Conservation (phyloP, 2,797 vertebrate genomes). For the Hydrocynus forskahlii region DNA sequence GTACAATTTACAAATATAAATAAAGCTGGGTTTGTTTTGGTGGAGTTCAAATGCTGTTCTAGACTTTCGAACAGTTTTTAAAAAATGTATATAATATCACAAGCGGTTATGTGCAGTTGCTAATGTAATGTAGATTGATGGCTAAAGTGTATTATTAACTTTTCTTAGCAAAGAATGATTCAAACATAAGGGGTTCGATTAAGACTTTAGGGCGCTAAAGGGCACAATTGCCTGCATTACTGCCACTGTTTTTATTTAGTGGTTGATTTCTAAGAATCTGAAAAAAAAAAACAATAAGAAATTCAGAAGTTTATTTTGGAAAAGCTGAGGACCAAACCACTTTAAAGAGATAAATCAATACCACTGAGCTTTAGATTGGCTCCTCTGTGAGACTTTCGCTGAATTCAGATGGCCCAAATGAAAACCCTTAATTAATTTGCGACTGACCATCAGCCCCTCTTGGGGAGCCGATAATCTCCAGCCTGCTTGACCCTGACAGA, state of each 20-base stretch:
- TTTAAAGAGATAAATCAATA: slow-evolving; percentile 23
- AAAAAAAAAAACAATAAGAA: not conserved
- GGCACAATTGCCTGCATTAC: not conserved
- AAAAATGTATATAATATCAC: not conserved
- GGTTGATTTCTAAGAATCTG: not conserved
- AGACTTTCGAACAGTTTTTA: slow-evolving; percentile 11
- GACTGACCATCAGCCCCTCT: slow-evolving; percentile 55
- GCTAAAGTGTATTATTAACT: not conserved
- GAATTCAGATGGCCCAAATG: slow-evolving; percentile 35
- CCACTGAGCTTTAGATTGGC: slow-evolving; percentile 31
- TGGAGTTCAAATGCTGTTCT: slow-evolving; percentile 43
- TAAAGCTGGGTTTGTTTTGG: slow-evolving; percentile 59
- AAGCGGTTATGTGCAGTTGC: not conserved
- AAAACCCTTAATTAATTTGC: slow-evolving; percentile 55
- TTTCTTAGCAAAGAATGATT: not conserved
- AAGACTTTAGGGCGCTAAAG: not conserved
- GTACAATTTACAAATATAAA: slow-evolving; percentile 61
- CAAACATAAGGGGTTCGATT: not conserved
- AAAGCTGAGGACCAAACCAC: slow-evolving; percentile 7
- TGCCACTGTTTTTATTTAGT: too few species aligned
- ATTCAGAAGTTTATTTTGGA: slow-evolving; percentile 9
- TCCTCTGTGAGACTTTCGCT: slow-evolving; percentile 27
- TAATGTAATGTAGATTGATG: not conserved
- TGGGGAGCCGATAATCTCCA: slow-evolving; percentile 47
- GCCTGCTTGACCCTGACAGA: slow-evolving; percentile 56